phyloP scores from a whole-genome alignment of 2,113 vertebrate species.

The Istiophorus platypterus region DNA sequence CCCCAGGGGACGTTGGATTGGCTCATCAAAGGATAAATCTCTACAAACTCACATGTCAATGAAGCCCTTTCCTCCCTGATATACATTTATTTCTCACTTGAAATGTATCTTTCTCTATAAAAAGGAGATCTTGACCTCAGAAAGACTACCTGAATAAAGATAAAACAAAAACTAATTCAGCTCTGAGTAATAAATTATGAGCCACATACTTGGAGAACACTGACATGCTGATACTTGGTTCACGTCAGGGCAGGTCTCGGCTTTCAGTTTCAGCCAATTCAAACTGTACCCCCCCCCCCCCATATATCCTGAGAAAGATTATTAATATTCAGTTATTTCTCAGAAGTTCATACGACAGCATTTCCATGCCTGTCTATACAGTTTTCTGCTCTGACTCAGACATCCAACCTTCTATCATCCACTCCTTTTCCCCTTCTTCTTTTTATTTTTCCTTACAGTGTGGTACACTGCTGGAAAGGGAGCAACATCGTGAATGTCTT shows the following conservation, averaged over 20 bases:
- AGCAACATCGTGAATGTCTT: constrained; percentile 45
- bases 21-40: constrained; percentile 67
- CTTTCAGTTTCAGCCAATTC: constrained; percentile 36
- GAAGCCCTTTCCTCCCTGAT: constrained; percentile 54
- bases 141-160: constrained; percentile 45
- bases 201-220: constrained; percentile 28
- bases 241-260: constrained; percentile 39
- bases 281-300: not conserved
- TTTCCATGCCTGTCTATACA: constrained; percentile 7
- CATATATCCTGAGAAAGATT: constrained; percentile 18
- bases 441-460: not conserved
- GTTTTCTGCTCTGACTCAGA: not conserved
- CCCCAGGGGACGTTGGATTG: constrained; percentile 51
- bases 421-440: constrained; percentile 11
- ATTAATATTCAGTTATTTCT: constrained; percentile 48
- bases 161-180: constrained; percentile 46
- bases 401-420: not conserved
- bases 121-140: constrained; percentile 35
- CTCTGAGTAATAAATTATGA: constrained; percentile 34
- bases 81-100: constrained; percentile 49
- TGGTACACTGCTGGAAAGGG: constrained; percentile 14
- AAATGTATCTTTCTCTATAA: constrained; percentile 21
- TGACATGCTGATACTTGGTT: constrained; percentile 30
- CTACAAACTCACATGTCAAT: constrained; percentile 55
- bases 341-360: constrained; percentile 35